A percentile compares a stretch with the other conserved stretches of the same genome.
Evolutionary conservation across 2,888 invertebrate species (phyloP).

Genomic region (Synergus laeviventris): DNA sequence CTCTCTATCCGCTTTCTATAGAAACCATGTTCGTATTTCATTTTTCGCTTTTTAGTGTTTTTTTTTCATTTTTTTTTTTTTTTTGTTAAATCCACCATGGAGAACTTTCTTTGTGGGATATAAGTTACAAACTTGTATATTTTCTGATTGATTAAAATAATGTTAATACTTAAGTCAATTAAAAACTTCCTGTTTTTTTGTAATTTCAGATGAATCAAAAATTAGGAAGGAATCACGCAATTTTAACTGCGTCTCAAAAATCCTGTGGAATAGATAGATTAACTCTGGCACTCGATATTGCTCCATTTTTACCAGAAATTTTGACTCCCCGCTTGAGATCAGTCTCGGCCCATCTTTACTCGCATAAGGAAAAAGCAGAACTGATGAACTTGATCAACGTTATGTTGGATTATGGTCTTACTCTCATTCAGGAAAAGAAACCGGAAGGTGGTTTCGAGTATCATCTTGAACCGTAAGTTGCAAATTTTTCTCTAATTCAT

Average conservation of each 20-base stretch:
- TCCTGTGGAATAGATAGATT: constrained; percentile 61
- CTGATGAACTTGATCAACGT: constrained; percentile 85
- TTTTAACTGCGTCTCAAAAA: constrained; percentile 62
- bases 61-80: neutral
- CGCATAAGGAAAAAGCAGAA: constrained; percentile 83
- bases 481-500: too few relatives aligned
- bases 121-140: neutral
- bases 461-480: constrained; percentile 70
- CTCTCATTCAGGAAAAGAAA: constrained; percentile 87
- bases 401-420: constrained; percentile 93
- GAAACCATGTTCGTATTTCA: neutral
- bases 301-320: constrained; percentile 67
- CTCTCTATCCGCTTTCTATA: neutral
- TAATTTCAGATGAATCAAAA: constrained; percentile 75
- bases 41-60: neutral
- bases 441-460: constrained; percentile 87
- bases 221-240: constrained; percentile 59
- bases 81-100: neutral
- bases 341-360: constrained; percentile 83
- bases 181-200: constrained; percentile 60
- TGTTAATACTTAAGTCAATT: constrained; percentile 43
- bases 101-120: neutral
- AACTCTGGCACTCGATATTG: constrained; percentile 65
- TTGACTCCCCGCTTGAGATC: constrained; percentile 72
- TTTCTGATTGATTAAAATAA: neutral